Percentiles rank a stretch among this genome's conserved stretches.
Conservation (phyloP, 2,888 invertebrate species). For the Pseudococcus jackbeardsleyi region DNA sequence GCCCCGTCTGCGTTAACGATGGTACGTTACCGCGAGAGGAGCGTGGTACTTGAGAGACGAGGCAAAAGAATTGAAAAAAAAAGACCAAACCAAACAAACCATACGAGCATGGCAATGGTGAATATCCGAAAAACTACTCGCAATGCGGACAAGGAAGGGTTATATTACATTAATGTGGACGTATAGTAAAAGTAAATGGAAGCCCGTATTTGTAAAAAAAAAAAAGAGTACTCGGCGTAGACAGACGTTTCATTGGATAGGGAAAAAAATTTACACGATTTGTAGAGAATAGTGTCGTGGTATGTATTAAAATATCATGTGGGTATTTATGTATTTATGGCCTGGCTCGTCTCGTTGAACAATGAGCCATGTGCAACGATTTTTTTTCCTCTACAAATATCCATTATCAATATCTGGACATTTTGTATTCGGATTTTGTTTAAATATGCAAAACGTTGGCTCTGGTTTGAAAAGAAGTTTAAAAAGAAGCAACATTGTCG, state of each 20-base stretch:
- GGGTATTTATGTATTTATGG: slow-evolving; percentile 63
- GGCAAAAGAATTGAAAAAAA: slow-evolving; percentile 28
- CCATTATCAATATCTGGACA: slow-evolving; percentile 49
- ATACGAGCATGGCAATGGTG: not conserved
- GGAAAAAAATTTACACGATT: slow-evolving; percentile 50
- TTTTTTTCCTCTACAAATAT: slow-evolving; percentile 32
- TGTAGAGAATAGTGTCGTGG: slow-evolving; percentile 60
- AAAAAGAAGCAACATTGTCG: slow-evolving; percentile 42
- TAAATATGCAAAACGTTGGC: slow-evolving; percentile 46
- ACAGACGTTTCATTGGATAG: slow-evolving; percentile 38
- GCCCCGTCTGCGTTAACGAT: slow-evolving; percentile 59
- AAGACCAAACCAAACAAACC: not conserved
- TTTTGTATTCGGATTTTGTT: slow-evolving; percentile 21
- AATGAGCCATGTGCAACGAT: slow-evolving; percentile 45
- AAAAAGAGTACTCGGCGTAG: slow-evolving; percentile 9
- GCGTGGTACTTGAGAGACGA: slow-evolving; percentile 18
- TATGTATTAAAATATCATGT: slow-evolving; percentile 61
- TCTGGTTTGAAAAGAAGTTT: not conserved
- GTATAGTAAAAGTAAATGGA: not conserved
- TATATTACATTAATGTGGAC: slow-evolving; percentile 38
- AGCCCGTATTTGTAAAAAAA: slow-evolving; percentile 57
- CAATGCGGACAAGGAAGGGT: slow-evolving; percentile 16
- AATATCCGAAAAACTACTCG: slow-evolving; percentile 23
- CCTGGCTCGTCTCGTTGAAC: slow-evolving; percentile 11
- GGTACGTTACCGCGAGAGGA: not conserved